Percentiles rank a stretch among this genome's conserved stretches.
Conservation (phyloP, 2,888 invertebrate species). For the Aromia moschata region DNA sequence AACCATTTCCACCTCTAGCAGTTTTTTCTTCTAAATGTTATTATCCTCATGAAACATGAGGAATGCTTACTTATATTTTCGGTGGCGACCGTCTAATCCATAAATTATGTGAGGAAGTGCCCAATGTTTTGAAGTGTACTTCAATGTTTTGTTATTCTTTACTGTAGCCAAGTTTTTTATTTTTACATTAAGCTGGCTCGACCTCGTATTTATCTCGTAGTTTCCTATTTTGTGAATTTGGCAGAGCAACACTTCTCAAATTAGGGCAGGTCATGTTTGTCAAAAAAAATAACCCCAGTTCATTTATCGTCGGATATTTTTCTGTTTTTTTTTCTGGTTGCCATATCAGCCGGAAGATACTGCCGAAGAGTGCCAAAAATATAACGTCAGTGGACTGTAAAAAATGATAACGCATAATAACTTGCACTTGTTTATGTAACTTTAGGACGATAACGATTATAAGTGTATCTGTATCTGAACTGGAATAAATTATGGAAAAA, state of each 20-base stretch:
- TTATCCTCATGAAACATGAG: background rate
- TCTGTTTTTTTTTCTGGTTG: conserved; percentile 4
- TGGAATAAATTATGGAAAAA: conserved; percentile 3
- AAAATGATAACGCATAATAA: conserved; percentile 11
- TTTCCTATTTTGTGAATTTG: conserved; percentile 42
- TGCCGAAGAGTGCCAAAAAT: too few relatives aligned
- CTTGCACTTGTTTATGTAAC: conserved; percentile 16
- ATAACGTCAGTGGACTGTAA: conserved; percentile 3
- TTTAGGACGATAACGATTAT: background rate
- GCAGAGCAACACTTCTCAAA: conserved; percentile 38
- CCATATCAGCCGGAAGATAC: background rate
- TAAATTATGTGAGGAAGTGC: conserved; percentile 6
- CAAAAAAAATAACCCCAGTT: conserved; percentile 4
- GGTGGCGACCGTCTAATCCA: background rate
- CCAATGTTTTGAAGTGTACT: too few relatives aligned
- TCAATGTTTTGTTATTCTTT: conserved; percentile 28
- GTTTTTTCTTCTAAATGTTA: too few relatives aligned
- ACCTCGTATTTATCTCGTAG: conserved; percentile 13
- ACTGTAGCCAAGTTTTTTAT: conserved; percentile 31
- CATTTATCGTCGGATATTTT: too few relatives aligned
- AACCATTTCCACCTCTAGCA: too few relatives aligned
- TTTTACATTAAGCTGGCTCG: conserved; percentile 32
- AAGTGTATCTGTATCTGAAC: conserved; percentile 17
- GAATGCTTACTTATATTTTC: background rate
- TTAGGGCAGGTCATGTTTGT: conserved; percentile 40